phyloP scores from a whole-genome alignment of 2,797 vertebrate species.

The Trachops cirrhosus region DNA sequence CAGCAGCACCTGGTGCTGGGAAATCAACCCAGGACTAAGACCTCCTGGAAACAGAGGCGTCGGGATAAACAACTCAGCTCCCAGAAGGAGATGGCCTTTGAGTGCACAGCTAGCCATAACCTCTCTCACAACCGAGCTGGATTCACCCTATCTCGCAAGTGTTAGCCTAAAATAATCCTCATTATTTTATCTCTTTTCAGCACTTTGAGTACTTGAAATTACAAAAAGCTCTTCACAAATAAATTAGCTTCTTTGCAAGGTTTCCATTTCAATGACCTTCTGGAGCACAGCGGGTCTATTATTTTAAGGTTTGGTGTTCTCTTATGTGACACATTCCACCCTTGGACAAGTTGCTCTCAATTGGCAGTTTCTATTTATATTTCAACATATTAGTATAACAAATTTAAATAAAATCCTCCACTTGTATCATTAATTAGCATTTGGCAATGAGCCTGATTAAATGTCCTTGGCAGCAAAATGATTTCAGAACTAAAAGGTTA shows the following conservation, averaged over 20 bases:
- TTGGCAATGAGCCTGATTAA: conserved; percentile 78
- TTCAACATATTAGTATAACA: conserved; percentile 65
- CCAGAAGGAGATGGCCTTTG: background rate
- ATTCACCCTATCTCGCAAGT: background rate
- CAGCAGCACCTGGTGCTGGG: background rate
- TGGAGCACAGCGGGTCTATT: background rate
- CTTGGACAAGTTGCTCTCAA: conserved; percentile 34
- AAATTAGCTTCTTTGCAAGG: background rate
- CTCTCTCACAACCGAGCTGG: background rate
- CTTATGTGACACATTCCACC: background rate
- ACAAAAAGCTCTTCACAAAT: conserved; percentile 26
- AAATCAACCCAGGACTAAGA: conserved; percentile 15
- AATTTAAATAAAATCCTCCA: conserved; percentile 74
- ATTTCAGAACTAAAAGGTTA: conserved; percentile 73
- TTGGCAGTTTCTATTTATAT: conserved; percentile 71
- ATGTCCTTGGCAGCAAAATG: conserved; percentile 72
- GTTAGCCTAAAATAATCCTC: background rate
- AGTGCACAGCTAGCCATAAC: background rate
- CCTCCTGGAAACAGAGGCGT: background rate
- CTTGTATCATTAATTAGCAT: conserved; percentile 74
- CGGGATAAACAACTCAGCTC: background rate
- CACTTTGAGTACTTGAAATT: background rate
- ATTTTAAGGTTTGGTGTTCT: background rate
- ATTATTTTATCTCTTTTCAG: conserved; percentile 1
- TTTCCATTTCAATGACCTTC: conserved; percentile 34